Conservation (phyloP, 2,888 invertebrate genomes). For the Macrosiphum euphorbiae region DNA sequence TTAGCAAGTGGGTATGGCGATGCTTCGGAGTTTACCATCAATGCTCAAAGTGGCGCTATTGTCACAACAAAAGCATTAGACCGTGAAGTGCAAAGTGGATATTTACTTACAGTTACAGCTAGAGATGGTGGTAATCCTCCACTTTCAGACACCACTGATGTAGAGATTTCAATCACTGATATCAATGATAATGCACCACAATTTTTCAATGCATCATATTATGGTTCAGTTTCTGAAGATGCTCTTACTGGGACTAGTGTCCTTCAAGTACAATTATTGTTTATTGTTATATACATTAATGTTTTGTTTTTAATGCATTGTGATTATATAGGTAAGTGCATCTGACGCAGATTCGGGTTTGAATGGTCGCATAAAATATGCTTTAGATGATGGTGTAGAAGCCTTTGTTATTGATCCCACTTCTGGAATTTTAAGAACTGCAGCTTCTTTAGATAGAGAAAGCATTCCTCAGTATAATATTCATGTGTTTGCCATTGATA, state of each 20-base stretch:
- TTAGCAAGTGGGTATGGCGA: slow-evolving; percentile 77
- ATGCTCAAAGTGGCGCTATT: slow-evolving; percentile 93
- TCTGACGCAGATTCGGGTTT: slow-evolving; percentile 88
- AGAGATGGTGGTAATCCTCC: slow-evolving; percentile 93
- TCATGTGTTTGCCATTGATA: slow-evolving; percentile 89
- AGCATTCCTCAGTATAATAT: slow-evolving; percentile 87
- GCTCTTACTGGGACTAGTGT: slow-evolving; percentile 80
- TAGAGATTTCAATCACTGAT: slow-evolving; percentile 94
- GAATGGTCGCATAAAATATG: slow-evolving; percentile 89
- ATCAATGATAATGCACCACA: slow-evolving; percentile 95
- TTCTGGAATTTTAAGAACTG: slow-evolving; percentile 91
- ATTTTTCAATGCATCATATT: slow-evolving; percentile 86
- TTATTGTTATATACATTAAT: background rate
- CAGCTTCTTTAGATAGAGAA: slow-evolving; percentile 91
- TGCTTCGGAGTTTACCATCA: slow-evolving; percentile 83
- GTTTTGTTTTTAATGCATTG: background rate
- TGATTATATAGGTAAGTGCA: slow-evolving; percentile 78
- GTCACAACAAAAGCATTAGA: slow-evolving; percentile 88
- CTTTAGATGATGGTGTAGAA: slow-evolving; percentile 82
- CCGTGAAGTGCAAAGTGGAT: slow-evolving; percentile 83
- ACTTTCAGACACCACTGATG: slow-evolving; percentile 92
- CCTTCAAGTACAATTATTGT: slow-evolving; percentile 68
- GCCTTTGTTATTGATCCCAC: slow-evolving; percentile 94
- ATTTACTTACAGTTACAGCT: slow-evolving; percentile 91
- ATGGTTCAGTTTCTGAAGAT: slow-evolving; percentile 88